phyloP scores from a whole-genome alignment of 2,113 vertebrate species.

The Thomomys bottae region DNA sequence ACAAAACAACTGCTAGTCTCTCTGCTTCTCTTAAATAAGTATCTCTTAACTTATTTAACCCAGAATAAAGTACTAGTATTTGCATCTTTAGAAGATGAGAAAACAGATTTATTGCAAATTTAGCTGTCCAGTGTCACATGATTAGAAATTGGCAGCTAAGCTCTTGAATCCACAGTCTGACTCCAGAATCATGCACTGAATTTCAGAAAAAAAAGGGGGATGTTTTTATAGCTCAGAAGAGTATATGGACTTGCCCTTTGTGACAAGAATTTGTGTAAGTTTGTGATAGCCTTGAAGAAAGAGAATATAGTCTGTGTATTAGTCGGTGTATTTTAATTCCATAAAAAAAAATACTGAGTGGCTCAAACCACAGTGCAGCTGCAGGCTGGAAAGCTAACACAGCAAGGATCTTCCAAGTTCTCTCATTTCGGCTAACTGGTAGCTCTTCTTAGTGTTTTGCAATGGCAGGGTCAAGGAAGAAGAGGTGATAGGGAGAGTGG shows the following conservation, averaged over 20 bases:
- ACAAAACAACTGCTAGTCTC: background rate
- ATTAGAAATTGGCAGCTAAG: background rate
- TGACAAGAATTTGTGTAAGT: background rate
- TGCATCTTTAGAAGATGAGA: background rate
- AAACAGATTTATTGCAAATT: background rate
- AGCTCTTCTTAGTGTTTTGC: background rate
- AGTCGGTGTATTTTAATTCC: too few species aligned
- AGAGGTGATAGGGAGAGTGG: background rate
- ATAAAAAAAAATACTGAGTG: background rate
- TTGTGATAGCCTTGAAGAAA: background rate
- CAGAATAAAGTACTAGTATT: background rate
- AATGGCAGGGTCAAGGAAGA: fast-evolving
- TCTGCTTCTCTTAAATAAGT: constrained; percentile 4
- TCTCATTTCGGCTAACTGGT: background rate
- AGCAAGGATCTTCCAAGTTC: background rate
- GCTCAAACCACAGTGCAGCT: background rate
- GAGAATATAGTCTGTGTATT: background rate
- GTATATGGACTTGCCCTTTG: background rate
- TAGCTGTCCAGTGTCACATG: background rate
- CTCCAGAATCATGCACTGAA: background rate
- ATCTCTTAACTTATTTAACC: constrained; percentile 10
- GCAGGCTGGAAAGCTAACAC: background rate
- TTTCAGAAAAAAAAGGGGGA: too few species aligned
- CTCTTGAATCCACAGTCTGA: background rate
- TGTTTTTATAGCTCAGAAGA: background rate